Base-by-base conservation (phyloP, 2,888 invertebrate genomes). In the Pinctada fucata region DNA sequence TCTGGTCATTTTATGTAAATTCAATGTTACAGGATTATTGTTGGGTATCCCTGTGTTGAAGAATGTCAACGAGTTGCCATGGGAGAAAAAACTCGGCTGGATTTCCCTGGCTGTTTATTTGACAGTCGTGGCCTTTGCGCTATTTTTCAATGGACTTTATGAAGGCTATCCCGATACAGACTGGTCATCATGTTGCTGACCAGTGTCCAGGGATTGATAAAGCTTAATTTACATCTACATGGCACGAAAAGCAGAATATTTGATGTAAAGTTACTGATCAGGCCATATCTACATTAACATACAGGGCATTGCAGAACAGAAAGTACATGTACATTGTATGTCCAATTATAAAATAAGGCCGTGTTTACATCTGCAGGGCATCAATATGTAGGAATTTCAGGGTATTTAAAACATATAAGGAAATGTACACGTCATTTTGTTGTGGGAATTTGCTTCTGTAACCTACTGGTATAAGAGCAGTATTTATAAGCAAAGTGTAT, bases 51-150 rank as follows among this genome's bases (percentile, higher is more conserved):
- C 91, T 0, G 88, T 92, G 48, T 83, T 93, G 85, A 90, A 89
- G 85, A 93, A 93, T 84, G 88, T 93, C 52, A 86, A 90, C 31
- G 86, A 87, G 45, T 87, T 91, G 75, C 88, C 88, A 3, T 93
- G 93, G 93, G 93, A 93, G 88, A 87, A 83, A 52, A 88, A 87
- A 16, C 83, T 93, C 1, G 92, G 90, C 76, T 92, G 92, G 91
- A 84, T 92, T 10, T 88, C 91, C 6, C 84, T 92, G 6, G 85
- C 90, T 3, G 74, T 90, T n/a, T 92, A 91, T 82, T 82, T 92
- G 3, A 76, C 87, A 31, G 87, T 90, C 78, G 89, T 92, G 3
- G 84, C 90, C 31, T 88, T 91, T 72, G 87, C 89, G 50, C 85
- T 91, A 75, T 86, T 90, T 73, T 92, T 90, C 83, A 93, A 93